Evolutionary conservation across 2,797 vertebrate genomes (phyloP).

Genomic region (Sciurus vulgaris): DNA sequence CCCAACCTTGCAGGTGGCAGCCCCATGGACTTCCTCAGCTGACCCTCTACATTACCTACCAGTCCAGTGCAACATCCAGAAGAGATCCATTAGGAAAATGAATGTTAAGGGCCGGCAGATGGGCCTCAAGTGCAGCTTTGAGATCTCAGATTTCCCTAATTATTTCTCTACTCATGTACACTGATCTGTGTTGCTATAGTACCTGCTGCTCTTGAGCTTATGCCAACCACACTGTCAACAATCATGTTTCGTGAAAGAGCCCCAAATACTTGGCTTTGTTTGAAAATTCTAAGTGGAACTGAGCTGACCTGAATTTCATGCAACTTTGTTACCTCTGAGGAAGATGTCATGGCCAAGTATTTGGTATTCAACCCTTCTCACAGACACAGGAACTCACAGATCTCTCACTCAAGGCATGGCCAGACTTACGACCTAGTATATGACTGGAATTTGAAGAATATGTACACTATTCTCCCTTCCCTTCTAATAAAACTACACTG

Average conservation of each 20-base stretch:
- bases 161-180: conserved; percentile 96
- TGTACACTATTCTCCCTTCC: conserved; percentile 62
- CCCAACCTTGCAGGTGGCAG: conserved; percentile 82
- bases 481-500: conserved; percentile 78
- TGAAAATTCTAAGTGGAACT: conserved; percentile 89
- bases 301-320: conserved; percentile 92
- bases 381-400: conserved; percentile 84
- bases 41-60: conserved; percentile 87
- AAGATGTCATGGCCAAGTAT: conserved; percentile 95
- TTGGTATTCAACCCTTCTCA: conserved; percentile 92
- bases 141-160: conserved; percentile 92
- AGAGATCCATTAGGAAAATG: conserved; percentile 89
- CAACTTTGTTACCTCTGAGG: conserved; percentile 89
- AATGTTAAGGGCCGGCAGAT: conserved; percentile 88
- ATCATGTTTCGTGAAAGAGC: conserved; percentile 92
- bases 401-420: conserved; percentile 85
- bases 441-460: conserved; percentile 78
- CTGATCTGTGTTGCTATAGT: conserved; percentile 95
- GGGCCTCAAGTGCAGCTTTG: conserved; percentile 95
- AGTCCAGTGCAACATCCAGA: conserved; percentile 85
- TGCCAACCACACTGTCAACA: conserved; percentile 98
- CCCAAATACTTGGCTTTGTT: conserved; percentile 91
- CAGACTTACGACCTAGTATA: conserved; percentile 76
- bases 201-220: conserved; percentile 97
- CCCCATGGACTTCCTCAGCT: conserved; percentile 75